phyloP scores from a whole-genome alignment of 2,113 vertebrate species.

The Scartelaos histophorus region DNA sequence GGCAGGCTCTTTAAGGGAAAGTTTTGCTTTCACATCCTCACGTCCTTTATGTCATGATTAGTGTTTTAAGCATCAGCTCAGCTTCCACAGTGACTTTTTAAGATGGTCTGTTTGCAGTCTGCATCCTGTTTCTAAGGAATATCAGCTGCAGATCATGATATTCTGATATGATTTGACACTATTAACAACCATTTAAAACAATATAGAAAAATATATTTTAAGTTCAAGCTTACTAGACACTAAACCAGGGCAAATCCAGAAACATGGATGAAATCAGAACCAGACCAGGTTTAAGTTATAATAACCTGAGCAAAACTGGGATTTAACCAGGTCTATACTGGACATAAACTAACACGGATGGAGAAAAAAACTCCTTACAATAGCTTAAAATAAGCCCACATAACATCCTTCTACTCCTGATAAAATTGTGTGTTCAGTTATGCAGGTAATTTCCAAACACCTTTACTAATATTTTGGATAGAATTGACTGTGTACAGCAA shows the following conservation, averaged over 20 bases:
- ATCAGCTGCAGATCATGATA: too few relatives aligned
- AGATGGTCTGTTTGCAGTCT: too few relatives aligned
- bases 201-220: background rate
- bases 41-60: too few relatives aligned
- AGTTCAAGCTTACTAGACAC: too few relatives aligned
- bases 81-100: too few relatives aligned
- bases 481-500: conserved; percentile 32
- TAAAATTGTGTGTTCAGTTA: conserved; percentile 41
- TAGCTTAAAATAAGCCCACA: background rate
- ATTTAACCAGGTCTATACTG: background rate
- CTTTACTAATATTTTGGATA: conserved; percentile 36
- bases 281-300: background rate
- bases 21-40: too few relatives aligned
- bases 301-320: background rate
- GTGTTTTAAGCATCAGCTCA: too few relatives aligned
- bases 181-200: background rate
- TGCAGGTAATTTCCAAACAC: conserved; percentile 27
- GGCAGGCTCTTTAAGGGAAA: too few relatives aligned
- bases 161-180: too few relatives aligned
- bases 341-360: background rate
- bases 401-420: background rate
- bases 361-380: too few relatives aligned
- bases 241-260: too few relatives aligned
- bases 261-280: background rate
- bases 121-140: too few relatives aligned